Base-by-base conservation (phyloP, 1,140 invertebrate species). In the Drosophila albomicans region DNA sequence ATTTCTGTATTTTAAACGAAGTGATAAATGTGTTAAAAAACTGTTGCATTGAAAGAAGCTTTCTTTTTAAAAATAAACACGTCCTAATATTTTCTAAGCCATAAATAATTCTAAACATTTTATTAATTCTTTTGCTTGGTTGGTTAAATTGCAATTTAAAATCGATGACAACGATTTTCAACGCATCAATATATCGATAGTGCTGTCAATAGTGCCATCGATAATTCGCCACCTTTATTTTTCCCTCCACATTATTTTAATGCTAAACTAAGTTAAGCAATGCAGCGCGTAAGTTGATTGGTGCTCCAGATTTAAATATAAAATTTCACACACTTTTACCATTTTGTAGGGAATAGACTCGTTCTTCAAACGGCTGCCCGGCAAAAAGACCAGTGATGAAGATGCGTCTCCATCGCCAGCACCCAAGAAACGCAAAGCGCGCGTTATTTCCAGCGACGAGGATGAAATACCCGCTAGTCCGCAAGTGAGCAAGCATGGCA, bases 371-470 rank as follows among this genome's bases (percentile, higher is more conserved):
- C 76, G 67, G 30, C 11, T 90, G 51, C 68, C 85, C 1, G 46
- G 48, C 35, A 85, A 69, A 41, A 70, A 79, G 11, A 81, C 70
- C 28, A 62, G 62, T 16, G 71, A 65, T 1, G 72, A 81, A 1
- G 67, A 75, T 7, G 54, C 52, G 15, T 16, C 56, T 35, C 5
- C 11, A 20, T 76, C 82, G 68, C 84, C 82, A 75, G 85, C 78
- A 48, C 81, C 78, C 49, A 87, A 81, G 56, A 92, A 90, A 62
- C 72, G 91, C 5, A 92, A 92, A 51, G 79, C 84, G 1, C 49
- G 75, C 1, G 76, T 80, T 1, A 92, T 92, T 32, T 92, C 91
- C 8, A 92, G 91, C 51, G 91, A 92, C 51, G 91, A 92, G 51
- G 91, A 92, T 13, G 78, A 89, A 25, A 75, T 59, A 11, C 61